Evolutionary conservation across 2,888 invertebrate species (phyloP).

Genomic region (Tiliacea aurago): DNA sequence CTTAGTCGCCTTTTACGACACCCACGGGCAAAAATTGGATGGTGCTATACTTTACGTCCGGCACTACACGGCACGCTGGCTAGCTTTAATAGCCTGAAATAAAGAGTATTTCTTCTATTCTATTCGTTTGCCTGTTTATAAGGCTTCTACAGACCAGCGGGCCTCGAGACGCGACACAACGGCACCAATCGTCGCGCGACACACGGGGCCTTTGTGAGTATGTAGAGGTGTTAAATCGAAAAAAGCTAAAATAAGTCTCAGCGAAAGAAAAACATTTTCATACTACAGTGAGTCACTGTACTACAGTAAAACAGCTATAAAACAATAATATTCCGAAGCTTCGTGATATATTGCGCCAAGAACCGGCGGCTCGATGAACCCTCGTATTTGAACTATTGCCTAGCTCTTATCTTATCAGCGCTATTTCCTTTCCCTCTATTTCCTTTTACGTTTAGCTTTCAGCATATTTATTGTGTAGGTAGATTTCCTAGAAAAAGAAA

Average conservation of each 20-base stretch:
- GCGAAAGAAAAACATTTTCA: neutral
- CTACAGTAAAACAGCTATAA: slow-evolving; percentile 20
- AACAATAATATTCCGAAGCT: slow-evolving; percentile 41
- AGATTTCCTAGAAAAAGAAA: slow-evolving; percentile 9
- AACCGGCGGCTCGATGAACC: slow-evolving; percentile 34
- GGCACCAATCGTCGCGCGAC: no score
- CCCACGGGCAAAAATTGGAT: no score
- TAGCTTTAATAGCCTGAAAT: no score
- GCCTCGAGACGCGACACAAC: no score
- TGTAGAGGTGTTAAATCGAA: no score
- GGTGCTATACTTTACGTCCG: no score
- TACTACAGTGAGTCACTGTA: neutral
- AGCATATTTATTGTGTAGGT: slow-evolving; percentile 35
- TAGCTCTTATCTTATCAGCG: slow-evolving; percentile 50
- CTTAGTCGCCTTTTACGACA: no score
- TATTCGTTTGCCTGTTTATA: no score
- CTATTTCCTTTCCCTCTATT: slow-evolving; percentile 50
- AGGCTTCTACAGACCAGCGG: no score
- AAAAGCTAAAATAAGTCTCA: neutral
- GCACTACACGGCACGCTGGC: no score
- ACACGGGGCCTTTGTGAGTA: no score
- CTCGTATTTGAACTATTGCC: slow-evolving; percentile 44
- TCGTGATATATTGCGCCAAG: slow-evolving; percentile 33
- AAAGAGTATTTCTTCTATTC: no score
- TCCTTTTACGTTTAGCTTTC: slow-evolving; percentile 39